Evolutionary conservation across 2,888 invertebrate species (phyloP), one percentile per base, ranked within the genome.

Genomic region (Leptopterna dolabrata): DNA sequence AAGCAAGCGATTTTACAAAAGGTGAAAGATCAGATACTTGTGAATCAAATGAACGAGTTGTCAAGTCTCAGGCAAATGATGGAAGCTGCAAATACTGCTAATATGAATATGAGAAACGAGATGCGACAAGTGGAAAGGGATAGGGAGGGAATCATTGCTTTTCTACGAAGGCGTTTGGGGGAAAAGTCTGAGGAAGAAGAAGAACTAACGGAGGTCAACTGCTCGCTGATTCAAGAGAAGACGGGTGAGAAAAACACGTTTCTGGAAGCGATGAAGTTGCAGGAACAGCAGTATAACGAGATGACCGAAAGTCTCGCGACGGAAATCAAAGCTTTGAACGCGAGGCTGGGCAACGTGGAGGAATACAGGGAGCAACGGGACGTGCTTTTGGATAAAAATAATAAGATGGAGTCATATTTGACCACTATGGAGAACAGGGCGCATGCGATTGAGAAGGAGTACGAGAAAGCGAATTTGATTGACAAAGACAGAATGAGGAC

Each of bases 391-490:
- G 85, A 85, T 19, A 71, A 76, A 36, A 85, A 71, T 45, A 85
- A 85, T 45, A 71, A 85, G 29, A 29, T 85, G 73, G 85, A 76
- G 6, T 73, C 76, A 4, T 85, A 76, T 24, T 76, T 85, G 76
- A 3, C 43, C 27, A 47, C 36, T n/a, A 85, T 85, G 85, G 85
- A 47, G 29, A n/a, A 27, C n/a, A 19, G 73, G 16, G 85, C 73
- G 6, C 24, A n/a, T 14, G 27, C 47, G 0, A 73, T 85, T 73
- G 85, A 85, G 24, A 85, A 76, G 45, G 73, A 85, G 45, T 85
- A 73, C 85, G 85, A 85, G n/a, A 85, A 85, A 47, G 85, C 47
- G 13, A 73, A 73, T 73, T 76, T 76, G 76, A 85, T 85, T 9
- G 73, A 73, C 11, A 85, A 85, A 47, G 73, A 85, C 2, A 43